Base-by-base conservation (phyloP, 2,888 invertebrate genomes). In the Odontothrips loti region DNA sequence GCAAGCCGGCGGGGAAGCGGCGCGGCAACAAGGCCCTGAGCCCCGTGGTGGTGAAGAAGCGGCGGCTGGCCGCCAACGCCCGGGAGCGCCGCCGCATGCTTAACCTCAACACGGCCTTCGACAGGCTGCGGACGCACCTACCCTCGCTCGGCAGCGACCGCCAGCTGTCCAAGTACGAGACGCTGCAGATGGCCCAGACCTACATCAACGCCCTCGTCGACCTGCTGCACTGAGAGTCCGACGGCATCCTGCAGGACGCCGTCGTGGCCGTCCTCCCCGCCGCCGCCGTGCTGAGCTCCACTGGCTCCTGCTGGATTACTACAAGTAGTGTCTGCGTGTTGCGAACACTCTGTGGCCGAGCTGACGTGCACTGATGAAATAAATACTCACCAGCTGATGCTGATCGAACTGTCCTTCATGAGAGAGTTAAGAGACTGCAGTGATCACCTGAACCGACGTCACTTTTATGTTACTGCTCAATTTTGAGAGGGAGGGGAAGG, bases 101-200 rank as follows among this genome's bases (percentile, higher is more conserved):
- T 89, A 96, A 95, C 86, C 89, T 98, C 82, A 98, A 98, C 87
- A 94, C 95, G 85, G 98, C 98, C 0, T 98, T 98, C 86, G 97
- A 98, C 87, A 90, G 95, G 84, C 91, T 98, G 1, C 90, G 98
- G 79, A 93, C 95, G 6, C 97, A 97, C 84, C 89, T 98, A n/a
- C 98, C 98, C 0, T 95, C 96, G 0, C 88, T 97, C 82, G 96
- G 96, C 9, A 96, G 96, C 85, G 96, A 97, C 86, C 91, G 96
- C 78, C 96, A 97, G 86, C 88, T 98, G 81, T 97, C 97, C 58
- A 98, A 98, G 87, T 98, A 97, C 87, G 98, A 98, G 87, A 98
- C 98, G 0, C 90, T 98, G 1, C 97, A 98, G 88, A 97, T 98
- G 97, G 98, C 98, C 0, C 97, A 98, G 87, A 96, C 96, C 0